Base-by-base conservation (phyloP, 2,888 invertebrate genomes). In the Cylindroiulus punctatus region DNA sequence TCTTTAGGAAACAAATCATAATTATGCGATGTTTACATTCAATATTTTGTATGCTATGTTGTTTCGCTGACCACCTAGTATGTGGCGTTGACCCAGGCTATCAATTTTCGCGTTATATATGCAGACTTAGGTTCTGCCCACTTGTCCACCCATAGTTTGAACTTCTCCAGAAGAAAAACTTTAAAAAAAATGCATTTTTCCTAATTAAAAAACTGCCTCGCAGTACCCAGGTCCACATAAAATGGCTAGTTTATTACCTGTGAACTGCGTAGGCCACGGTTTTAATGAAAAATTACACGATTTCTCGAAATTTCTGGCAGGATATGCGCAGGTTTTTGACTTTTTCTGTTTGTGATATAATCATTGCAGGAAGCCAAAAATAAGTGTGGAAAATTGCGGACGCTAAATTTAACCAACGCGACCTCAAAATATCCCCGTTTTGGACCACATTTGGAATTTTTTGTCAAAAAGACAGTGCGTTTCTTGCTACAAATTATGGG, bases 261-360 rank as follows among this genome's bases (percentile, higher is more conserved):
- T 8, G 14, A 52, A n/a, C n/a, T 52, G 52, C 52, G 52, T 52
- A 52, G 52, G 52, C 12, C 12, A 1, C 4, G 10, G 7, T 65
- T 65, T 65, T 65, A 65, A 65, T 65, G 1, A 65, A 65, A 65
- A 65, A 65, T 17, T 5, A n/a, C 10, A 1, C 12, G 26, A 65
- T 65, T 65, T 26, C 7, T 26, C 65, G 10, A 26, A 0, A 8
- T 22, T 65, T 26, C 65, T 65, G 2, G 26, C 26, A 65, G 65
- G 65, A 65, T 65, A 52, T 52, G 26, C 65, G 65, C 65, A 2
- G 65, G 65, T 65, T 65, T 65, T 65, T 65, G 65, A 26, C 65
- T 65, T 65, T 52, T 52, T 65, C 65, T 26, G 65, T 26, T 0
- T 26, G 26, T 65, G 65, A 65, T 65, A 65, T 65, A 65, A 65